Base-by-base conservation (phyloP, 2,888 invertebrate species). In the Chorisops tibialis region DNA sequence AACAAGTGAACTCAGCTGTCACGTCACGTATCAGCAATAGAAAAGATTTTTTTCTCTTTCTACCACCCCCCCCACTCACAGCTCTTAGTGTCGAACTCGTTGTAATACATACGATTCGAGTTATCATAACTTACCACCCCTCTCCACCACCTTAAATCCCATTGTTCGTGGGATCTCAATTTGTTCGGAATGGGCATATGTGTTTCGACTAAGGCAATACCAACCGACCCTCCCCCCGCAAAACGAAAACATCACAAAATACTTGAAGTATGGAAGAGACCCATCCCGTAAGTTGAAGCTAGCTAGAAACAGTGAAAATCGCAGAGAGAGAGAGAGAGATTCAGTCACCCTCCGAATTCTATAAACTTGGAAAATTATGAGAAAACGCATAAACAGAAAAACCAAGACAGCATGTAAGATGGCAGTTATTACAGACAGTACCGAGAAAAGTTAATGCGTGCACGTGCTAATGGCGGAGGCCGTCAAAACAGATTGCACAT, bases 391-490 rank as follows among this genome's bases (percentile, higher is more conserved):
- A 63, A 48, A 56, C 14, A 41, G n/a, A n/a, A n/a, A n/a, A 41
- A 14, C 14, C n/a, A 14, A n/a, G 41, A 30, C 30, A 30, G 30
- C 30, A 9, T 30, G 9, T 7, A 5, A 18, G 16, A 2, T 11
- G 14, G 21, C 45, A 41, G 52, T 41, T 41, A 54, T 54, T 39
- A 22, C 24, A 22, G 56, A 30, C 47, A 47, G 39, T 56, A 43
- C 43, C n/a, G 56, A 56, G 43, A 6, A 59, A 64, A 64, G 59
- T 68, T 70, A 76, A 75, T 75, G 74, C 72, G 72, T 75, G 75
- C 77, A 76, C 77, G 77, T 77, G 77, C 73, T 76, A 77, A 77
- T 75, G 73, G 74, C 69, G 66, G 59, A 64, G 43, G 22, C 67
- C 65, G 67, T 67, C 69, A 64, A 64, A 67, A 61, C 64, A 64